phyloP scores from a whole-genome alignment of 2,113 vertebrate species.

The Nothocercus nigrocapillus region DNA sequence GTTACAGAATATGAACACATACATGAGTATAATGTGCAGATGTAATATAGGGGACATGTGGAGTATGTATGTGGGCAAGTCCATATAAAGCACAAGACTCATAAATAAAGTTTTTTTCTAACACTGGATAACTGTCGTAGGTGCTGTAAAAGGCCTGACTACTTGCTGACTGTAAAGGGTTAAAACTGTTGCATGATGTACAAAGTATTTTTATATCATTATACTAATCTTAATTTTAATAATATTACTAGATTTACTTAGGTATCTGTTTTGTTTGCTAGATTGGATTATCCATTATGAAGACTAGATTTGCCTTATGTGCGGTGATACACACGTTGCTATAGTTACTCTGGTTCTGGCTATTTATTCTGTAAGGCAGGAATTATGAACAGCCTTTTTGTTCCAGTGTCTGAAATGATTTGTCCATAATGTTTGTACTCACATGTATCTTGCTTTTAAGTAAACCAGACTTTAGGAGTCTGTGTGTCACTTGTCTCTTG shows the following conservation, averaged over 20 bases:
- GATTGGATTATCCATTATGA: conserved; percentile 32
- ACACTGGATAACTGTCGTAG: conserved; percentile 12
- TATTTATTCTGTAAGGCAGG: conserved; percentile 55
- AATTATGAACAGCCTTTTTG: conserved; percentile 30
- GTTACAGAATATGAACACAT: fast-evolving
- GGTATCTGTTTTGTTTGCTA: conserved; percentile 31
- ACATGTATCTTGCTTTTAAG: background rate
- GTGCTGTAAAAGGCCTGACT: background rate
- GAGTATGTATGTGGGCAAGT: fast-evolving
- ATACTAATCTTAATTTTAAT: conserved; percentile 23
- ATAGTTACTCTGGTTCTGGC: conserved; percentile 38
- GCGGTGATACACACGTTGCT: background rate
- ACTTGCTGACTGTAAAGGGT: background rate
- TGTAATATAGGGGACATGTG: background rate
- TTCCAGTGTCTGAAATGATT: conserved; percentile 2
- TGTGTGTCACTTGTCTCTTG: background rate
- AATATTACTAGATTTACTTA: conserved; percentile 26
- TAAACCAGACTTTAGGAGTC: background rate
- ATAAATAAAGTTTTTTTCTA: conserved; percentile 10
- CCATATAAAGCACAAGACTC: background rate
- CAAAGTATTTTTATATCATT: background rate
- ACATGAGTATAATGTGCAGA: fast-evolving
- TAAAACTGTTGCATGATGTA: background rate
- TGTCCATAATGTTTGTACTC: background rate
- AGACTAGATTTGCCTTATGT: background rate